These are phyloP conservation scores for Dicranocentrus wangi DNA, from an alignment of 2,888 invertebrate species.

Conservation along the genomic window DNA sequence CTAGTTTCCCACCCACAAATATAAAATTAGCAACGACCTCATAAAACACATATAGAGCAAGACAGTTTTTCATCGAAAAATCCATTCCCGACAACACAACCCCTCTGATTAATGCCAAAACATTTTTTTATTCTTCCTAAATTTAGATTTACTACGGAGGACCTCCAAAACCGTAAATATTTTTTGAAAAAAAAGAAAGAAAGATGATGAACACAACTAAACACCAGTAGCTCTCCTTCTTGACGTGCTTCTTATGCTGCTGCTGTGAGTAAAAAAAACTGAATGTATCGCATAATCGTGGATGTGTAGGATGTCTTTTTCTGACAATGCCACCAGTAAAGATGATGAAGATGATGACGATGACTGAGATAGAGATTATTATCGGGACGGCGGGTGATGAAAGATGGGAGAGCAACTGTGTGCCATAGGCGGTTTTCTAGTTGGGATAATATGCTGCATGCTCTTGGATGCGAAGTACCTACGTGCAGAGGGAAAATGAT, in stretches of 20 bases:
- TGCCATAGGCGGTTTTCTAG: neutral
- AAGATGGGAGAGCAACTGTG: constrained; percentile 7
- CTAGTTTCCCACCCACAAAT: neutral
- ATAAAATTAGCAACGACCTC: constrained; percentile 19
- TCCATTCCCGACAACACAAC: constrained; percentile 2
- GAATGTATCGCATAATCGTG: too few species aligned
- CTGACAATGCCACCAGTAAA: too few species aligned
- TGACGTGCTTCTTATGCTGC: too few species aligned
- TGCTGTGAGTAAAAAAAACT: too few species aligned
- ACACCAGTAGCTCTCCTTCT: too few species aligned
- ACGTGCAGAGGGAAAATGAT: too few species aligned
- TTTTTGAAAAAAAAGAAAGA: too few species aligned
- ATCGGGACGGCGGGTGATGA: neutral
- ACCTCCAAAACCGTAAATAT: too few species aligned
- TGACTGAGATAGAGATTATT: neutral
- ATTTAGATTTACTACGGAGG: constrained; percentile 10
- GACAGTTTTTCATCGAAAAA: neutral
- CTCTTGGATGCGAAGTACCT: neutral
- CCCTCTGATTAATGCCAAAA: constrained; percentile 30
- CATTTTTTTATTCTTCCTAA: neutral
- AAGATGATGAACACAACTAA: too few species aligned
- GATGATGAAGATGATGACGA: too few species aligned
- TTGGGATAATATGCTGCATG: neutral
- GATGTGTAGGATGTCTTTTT: too few species aligned
- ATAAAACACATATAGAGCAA: constrained; percentile 13